Evolutionary conservation across 2,888 invertebrate species (phyloP), one percentile per base, ranked within the genome.

Genomic region (Cephalotes varians): DNA sequence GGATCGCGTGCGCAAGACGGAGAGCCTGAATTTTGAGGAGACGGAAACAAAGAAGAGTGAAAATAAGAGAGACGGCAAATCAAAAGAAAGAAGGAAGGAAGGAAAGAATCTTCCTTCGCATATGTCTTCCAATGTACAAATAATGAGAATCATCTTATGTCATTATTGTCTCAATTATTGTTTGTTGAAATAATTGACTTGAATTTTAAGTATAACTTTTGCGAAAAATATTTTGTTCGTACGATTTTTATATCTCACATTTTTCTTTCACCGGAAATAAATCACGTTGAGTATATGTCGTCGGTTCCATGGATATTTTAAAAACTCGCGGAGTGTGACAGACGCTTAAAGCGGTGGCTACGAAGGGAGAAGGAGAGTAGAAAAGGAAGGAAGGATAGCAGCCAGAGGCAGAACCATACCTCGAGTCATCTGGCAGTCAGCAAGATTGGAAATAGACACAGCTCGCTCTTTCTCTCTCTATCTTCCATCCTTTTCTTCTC

Each of bases 371-470:
- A 81, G 73, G 77, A 88, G 80, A 73, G 47, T 65, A 81, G 82
- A 87, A 47, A 82, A 81, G 82, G 71, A 86, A 87, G 82, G 88
- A 87, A 80, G 83, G 72, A 69, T 47, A 71, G 71, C 79, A 69
- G 77, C 77, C 82, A 72, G 79, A 72, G 86, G 79, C 85, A 88
- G 86, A 89, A 85, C 86, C 89, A 84, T 86, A 87, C 89, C 88
- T 89, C 91, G 91, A 92, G 93, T 93, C 93, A 93, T 94, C 93
- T 93, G 93, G 93, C 93, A 92, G 93, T 93, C 93, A 92, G 92
- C 93, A 90, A 91, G 90, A 92, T 93, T 93, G 90, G 92, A 93
- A 93, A 94, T 93, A 94, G 93, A 94, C 92, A 90, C 91, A 86
- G 90, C 90, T 82, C 77, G 73, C 37, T 64, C 51, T 7, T 44